Base-by-base conservation (phyloP, 2,888 invertebrate genomes). In the Conchocele bisecta region DNA sequence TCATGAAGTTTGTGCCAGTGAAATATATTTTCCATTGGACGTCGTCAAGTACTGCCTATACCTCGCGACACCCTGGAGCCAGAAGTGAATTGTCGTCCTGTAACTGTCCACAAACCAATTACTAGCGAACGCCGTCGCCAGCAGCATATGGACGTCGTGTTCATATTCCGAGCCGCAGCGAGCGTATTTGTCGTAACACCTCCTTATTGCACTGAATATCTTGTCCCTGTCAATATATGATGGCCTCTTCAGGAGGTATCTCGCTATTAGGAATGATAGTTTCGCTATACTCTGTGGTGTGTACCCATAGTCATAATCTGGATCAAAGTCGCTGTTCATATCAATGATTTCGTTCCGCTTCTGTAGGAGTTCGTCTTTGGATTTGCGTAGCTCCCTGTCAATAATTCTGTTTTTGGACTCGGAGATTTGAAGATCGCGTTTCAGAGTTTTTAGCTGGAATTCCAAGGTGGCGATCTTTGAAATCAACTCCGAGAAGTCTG, bases 61-160 rank as follows among this genome's bases (percentile, higher is more conserved):
- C 37, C 83, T 57, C 24, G 81, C 81, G 13, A 85, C 71, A 50
- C 83, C 79, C 59, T 87, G 88, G 28, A 89, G 66, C 89, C 88
- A 90, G 66, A 82, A 83, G 24, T 84, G 81, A 26, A 89, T 68
- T 9, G 77, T 81, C 6, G 83, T 68, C 33, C 85, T 74, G 57
- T 89, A 87, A 24, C 73, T 66, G 11, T 84, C 79, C 5, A 80
- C 71, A 69, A 90, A 90, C 90, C 90, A 89, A 63, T 88, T 86
- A 65, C 88, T 85, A 28, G 89, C 88, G 44, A 84, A 86, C 5
- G 89, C 85, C 3, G 88, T 89, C n/a, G 90, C 88, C 20, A 89
- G 61, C 13, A 90, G 81, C 88, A 90, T 89, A 71, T 89, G 89
- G 0, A 89, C 84, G 50, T 89, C 89, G 51, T 87, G 82, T 58